Evolutionary conservation across 2,888 invertebrate species (phyloP).

Genomic region (Morpho achilles): DNA sequence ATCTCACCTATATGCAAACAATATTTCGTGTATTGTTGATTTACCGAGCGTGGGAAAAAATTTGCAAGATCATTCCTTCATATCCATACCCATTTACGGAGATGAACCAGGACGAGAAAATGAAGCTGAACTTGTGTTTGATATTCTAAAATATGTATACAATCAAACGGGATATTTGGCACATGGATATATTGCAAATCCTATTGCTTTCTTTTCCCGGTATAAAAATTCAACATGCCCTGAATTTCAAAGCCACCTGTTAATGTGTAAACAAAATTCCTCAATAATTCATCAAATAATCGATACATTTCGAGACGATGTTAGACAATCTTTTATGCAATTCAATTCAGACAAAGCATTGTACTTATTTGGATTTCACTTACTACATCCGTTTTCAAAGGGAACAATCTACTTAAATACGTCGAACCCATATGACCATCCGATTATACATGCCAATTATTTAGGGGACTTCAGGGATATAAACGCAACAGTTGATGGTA

Average conservation of each 20-base stretch:
- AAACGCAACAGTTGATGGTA: constrained; percentile 41
- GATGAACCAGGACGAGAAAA: constrained; percentile 39
- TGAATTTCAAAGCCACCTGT: constrained; percentile 45
- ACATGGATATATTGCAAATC: constrained; percentile 75
- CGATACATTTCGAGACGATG: constrained; percentile 1
- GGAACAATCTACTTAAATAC: constrained; percentile 78
- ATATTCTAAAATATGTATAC: constrained; percentile 65
- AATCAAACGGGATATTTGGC: constrained; percentile 71
- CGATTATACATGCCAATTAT: constrained; percentile 82
- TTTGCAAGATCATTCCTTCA: constrained; percentile 71
- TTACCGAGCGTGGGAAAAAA: constrained; percentile 70
- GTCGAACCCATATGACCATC: constrained; percentile 76
- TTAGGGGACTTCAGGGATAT: constrained; percentile 78
- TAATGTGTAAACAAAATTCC: constrained; percentile 23
- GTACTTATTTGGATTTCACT: constrained; percentile 46
- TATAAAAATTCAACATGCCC: constrained; percentile 43
- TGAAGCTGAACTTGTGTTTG: constrained; percentile 39
- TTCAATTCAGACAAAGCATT: constrained; percentile 43
- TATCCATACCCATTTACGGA: constrained; percentile 53
- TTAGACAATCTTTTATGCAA: constrained; percentile 23
- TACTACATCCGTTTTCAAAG: constrained; percentile 71
- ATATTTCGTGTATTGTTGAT: constrained; percentile 52
- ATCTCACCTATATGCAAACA: constrained; percentile 47
- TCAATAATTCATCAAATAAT: not conserved
- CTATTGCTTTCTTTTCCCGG: constrained; percentile 40